phyloP scores from a whole-genome alignment of 2,888 invertebrate genomes.

The Alsophila aescularia region DNA sequence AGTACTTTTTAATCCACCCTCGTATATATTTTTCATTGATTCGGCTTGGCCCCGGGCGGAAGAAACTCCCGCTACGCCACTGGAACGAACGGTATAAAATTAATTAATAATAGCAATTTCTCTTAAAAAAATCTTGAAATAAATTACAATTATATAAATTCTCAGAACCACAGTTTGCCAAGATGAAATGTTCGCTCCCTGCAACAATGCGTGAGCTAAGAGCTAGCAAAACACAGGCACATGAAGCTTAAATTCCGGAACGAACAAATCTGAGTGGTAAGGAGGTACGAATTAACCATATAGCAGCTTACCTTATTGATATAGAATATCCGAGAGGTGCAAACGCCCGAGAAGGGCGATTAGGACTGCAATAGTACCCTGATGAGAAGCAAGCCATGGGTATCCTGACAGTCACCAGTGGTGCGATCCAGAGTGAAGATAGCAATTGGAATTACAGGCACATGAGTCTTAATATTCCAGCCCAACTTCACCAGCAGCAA shows the following conservation, averaged over 20 bases:
- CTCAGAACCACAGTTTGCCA: too few species aligned
- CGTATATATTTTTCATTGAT: too few species aligned
- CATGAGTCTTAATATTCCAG: conserved; percentile 33
- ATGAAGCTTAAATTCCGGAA: conserved; percentile 1
- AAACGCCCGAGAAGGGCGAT: conserved; percentile 3
- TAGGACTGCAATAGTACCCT: conserved; percentile 12
- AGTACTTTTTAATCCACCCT: too few species aligned
- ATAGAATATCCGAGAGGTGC: conserved; percentile 15
- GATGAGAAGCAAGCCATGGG: conserved; percentile 19
- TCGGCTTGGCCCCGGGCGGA: too few species aligned
- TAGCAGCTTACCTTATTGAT: conserved; percentile 17
- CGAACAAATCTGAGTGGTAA: background rate
- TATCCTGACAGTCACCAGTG: conserved; percentile 2
- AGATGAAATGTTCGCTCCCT: too few species aligned
- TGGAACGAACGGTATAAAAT: too few species aligned
- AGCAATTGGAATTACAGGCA: conserved; percentile 20
- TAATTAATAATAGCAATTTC: too few species aligned
- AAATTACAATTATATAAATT: too few species aligned
- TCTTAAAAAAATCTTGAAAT: too few species aligned
- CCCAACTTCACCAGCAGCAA: background rate
- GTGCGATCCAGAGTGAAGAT: conserved; percentile 1
- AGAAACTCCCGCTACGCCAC: too few species aligned
- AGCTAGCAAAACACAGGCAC: conserved; percentile 5
- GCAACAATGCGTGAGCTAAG: background rate
- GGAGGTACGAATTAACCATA: background rate